A percentile compares a stretch with the other conserved stretches of the same genome.
Conservation (phyloP, 2,888 invertebrate species). For the Lithophane ornitopus region DNA sequence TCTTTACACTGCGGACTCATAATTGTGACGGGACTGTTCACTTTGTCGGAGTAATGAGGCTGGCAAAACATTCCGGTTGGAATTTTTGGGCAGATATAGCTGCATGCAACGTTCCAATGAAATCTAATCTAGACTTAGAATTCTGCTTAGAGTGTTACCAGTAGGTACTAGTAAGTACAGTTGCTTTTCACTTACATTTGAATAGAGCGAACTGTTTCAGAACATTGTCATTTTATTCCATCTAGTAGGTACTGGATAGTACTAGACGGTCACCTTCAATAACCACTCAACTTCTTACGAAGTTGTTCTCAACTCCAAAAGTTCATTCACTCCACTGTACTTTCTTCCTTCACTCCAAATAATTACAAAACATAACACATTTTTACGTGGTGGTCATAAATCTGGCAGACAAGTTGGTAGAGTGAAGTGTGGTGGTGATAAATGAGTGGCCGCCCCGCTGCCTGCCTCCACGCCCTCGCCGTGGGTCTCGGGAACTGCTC, state of each 20-base stretch:
- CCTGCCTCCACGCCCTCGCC: background rate
- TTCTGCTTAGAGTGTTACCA: background rate
- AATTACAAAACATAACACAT: constrained; percentile 67
- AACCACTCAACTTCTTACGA: background rate
- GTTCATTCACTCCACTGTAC: background rate
- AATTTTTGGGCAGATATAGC: background rate
- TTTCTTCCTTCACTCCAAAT: constrained; percentile 1
- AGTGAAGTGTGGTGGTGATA: constrained; percentile 71
- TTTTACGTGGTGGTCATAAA: constrained; percentile 71
- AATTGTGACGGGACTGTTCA: background rate
- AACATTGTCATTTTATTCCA: background rate
- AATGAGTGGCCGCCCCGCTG: constrained; percentile 59
- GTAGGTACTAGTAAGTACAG: background rate
- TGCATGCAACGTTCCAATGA: background rate
- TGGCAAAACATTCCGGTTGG: background rate
- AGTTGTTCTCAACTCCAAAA: background rate
- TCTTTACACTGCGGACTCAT: too few relatives aligned
- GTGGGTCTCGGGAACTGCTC: constrained; percentile 47
- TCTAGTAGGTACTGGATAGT: background rate
- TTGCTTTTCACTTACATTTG: background rate
- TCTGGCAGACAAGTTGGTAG: constrained; percentile 76
- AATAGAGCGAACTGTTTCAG: background rate
- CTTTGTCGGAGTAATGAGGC: background rate
- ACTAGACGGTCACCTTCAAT: background rate
- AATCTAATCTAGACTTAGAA: background rate